Conservation (phyloP, 35 echinoderm and acorn worm genomes). For the Anneissia japonica region DNA sequence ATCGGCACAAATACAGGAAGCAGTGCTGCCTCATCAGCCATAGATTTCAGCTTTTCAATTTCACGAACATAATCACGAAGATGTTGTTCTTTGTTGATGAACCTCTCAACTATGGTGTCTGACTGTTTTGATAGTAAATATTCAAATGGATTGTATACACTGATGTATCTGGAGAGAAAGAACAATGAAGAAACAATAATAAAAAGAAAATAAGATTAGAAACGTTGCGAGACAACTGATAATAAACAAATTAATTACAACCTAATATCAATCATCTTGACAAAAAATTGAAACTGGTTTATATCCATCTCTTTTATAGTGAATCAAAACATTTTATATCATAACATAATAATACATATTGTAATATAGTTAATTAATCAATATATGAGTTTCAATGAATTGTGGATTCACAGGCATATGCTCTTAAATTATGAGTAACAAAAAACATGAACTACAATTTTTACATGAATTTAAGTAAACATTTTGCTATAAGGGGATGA, state of each 20-base stretch:
- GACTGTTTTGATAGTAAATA: conserved; percentile 74
- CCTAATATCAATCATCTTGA: not conserved
- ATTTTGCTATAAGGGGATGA: too few species aligned
- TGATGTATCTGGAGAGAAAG: conserved; percentile 54
- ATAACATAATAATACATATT: too few species aligned
- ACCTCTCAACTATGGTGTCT: conserved; percentile 65
- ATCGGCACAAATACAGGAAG: conserved; percentile 89
- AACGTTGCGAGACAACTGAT: not conserved
- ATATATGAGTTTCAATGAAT: too few species aligned
- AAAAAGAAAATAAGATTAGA: not conserved
- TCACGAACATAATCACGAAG: conserved; percentile 90
- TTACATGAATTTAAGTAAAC: too few species aligned
- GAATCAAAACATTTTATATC: too few species aligned
- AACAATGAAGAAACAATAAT: not conserved
- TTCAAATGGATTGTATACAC: conserved; percentile 72
- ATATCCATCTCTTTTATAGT: not conserved
- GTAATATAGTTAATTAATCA: too few species aligned
- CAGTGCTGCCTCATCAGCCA: conserved; percentile 62
- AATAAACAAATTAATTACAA: not conserved
- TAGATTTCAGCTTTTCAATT: conserved; percentile 88
- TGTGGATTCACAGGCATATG: too few species aligned
- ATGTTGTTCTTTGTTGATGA: conserved; percentile 88
- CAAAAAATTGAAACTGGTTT: not conserved
- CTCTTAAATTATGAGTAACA: too few species aligned
- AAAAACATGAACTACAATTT: too few species aligned